Evolutionary conservation across 2,888 invertebrate species (phyloP), one percentile per base, ranked within the genome.

Genomic region (Cordilura impudica): DNA sequence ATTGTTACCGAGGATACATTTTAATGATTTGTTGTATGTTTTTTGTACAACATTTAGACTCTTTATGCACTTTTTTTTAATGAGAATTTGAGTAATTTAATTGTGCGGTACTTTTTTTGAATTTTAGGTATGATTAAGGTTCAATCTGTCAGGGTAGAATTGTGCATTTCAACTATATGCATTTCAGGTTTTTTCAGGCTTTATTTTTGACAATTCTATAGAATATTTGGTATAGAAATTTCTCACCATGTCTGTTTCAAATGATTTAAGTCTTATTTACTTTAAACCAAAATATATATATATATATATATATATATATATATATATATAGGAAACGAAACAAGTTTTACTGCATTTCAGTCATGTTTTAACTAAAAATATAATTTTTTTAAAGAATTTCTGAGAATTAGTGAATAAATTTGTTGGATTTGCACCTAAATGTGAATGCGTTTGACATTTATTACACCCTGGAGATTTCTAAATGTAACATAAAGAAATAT

Each of bases 311-410:
- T n/a, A n/a, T n/a, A n/a, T n/a, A n/a, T n/a, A n/a, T n/a, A n/a
- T n/a, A n/a, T n/a, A n/a, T n/a, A 39, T 35, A 3, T 4, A 19
- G 23, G 18, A 56, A 60, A 12, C 1, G 10, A 76, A 76, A 76
- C 75, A 51, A 76, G 75, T 76, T 75, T 75, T 39, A 14, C 43
- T 56, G 49, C 69, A 76, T 76, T 76, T 65, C 6, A 63, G 43
- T 45, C 2, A 43, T 7, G 31, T 14, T 54, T 60, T 4, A 49
- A 8, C 5, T 39, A n/a, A 4, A n/a, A 12, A n/a, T 2, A 39
- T 39, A n/a, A 12, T 39, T n/a, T n/a, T 39, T n/a, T n/a, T 10
- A 10, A 10, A 31, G 5, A 10, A n/a, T n/a, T n/a, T n/a, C n/a
- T n/a, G 12, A 12, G n/a, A 39, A 2, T 39, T 39, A 39, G n/a